Percentiles rank a stretch among this genome's conserved stretches.
These are phyloP conservation scores for Apistogramma diplotaenia DNA, from an alignment of 2,113 vertebrate genomes.

Conservation along the genomic window DNA sequence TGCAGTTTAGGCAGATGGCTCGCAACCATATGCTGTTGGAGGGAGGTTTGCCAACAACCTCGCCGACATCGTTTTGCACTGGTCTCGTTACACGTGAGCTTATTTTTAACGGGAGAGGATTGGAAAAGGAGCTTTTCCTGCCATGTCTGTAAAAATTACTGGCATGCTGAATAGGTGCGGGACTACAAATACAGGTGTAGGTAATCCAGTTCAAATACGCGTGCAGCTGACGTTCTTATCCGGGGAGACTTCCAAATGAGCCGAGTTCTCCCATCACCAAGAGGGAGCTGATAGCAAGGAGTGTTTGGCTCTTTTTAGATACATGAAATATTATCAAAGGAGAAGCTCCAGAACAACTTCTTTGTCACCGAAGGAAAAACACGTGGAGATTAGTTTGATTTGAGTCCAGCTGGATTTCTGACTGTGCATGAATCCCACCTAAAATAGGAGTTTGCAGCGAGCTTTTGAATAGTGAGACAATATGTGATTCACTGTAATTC, in stretches of 20 bases:
- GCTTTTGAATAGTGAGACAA: neutral
- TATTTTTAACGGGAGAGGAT: conserved; percentile 24
- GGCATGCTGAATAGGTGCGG: neutral
- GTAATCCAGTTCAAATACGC: conserved; percentile 36
- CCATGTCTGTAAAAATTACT: conserved; percentile 7
- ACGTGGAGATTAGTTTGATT: neutral
- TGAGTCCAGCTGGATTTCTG: neutral
- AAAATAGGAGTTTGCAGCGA: neutral
- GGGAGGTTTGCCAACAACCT: conserved; percentile 40
- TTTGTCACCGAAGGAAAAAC: neutral
- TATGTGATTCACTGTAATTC: neutral
- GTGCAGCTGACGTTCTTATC: conserved; percentile 17
- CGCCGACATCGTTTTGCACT: conserved; percentile 26
- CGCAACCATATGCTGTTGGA: conserved; percentile 48
- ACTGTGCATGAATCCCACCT: neutral
- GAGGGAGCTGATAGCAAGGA: neutral
- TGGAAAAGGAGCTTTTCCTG: conserved; percentile 10
- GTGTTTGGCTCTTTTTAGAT: neutral
- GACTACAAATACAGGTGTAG: conserved; percentile 20
- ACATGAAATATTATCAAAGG: neutral
- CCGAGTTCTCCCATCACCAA: conserved; percentile 8
- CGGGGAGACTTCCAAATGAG: conserved; percentile 16
- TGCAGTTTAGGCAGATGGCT: conserved; percentile 54
- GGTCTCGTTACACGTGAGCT: conserved; percentile 40
- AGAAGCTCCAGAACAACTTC: conserved; percentile 1